Base-by-base conservation (phyloP, 2,113 vertebrate genomes). In the Phaetusa simplex region DNA sequence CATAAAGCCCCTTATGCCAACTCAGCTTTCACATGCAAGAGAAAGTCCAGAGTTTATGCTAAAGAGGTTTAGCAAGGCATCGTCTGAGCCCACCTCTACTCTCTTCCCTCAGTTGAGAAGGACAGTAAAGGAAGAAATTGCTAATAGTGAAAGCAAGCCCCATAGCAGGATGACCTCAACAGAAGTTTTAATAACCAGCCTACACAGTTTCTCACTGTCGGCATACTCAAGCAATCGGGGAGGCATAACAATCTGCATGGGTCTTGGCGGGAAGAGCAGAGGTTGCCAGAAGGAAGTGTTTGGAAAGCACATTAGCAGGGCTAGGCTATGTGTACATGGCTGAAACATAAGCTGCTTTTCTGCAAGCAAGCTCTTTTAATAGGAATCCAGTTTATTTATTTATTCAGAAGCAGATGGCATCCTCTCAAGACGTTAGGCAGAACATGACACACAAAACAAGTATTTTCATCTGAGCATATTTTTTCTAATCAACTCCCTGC, bases 361-460 rank as follows among this genome's bases (percentile, higher is more conserved):
- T 95, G 93, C 87, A 96, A 95, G 93, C 56, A 67, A 95, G 70
- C 87, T 93, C 87, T 96, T 93, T 91, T 93, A 85, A 87, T 76
- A 95, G 90, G 90, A 96, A 96, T 69, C 56, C 70, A 76, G 93
- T 94, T 95, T 96, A 96, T 96, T 96, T 96, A 94, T 96, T 97
- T 95, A 96, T 96, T 95, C 95, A 93, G 96, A 94, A 95, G 93
- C 96, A 96, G 96, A 97, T 97, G 96, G 93, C 93, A 96, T 85
- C 87, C 92, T 96, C 90, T 95, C 96, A 95, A 96, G 96, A 97
- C 17, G 78, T 95, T 95, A 93, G 77, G 92, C 92, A 88, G 96
- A 95, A 95, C 90, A 97, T 96, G 93, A 97, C 93, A 96, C 74
- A 95, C 53, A 88, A 93, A 90, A 73, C 90, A 95, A 96, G 95